Evolutionary conservation across 2,888 invertebrate genomes (phyloP).

Genomic region (Acleris literana): DNA sequence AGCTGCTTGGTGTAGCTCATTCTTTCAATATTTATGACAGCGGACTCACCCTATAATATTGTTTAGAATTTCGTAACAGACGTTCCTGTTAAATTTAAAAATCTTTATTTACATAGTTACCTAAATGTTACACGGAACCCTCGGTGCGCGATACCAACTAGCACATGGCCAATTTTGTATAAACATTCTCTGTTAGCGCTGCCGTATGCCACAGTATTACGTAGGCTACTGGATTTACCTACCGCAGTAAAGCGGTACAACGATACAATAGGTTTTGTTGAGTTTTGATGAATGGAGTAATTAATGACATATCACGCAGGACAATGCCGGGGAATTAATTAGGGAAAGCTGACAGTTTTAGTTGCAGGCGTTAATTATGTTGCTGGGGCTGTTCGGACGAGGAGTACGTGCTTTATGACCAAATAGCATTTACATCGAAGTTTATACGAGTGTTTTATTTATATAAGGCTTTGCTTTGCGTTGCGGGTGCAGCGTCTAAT

Average conservation of each 20-base stretch:
- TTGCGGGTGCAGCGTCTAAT: no score
- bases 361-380: conserved; percentile 30
- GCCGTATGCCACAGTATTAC: neutral
- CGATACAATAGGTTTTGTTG: conserved; percentile 34
- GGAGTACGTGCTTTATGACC: conserved; percentile 3
- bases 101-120: no score
- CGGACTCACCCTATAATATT: no score
- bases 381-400: conserved; percentile 16
- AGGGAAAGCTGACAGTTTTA: conserved; percentile 14
- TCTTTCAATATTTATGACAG: no score
- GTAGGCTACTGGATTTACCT: neutral
- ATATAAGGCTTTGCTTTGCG: no score
- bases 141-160: no score
- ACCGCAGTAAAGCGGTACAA: conserved; percentile 10
- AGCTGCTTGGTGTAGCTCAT: no score
- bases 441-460: no score
- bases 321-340: conserved; percentile 34
- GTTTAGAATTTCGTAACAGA: no score
- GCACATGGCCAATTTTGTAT: no score
- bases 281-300: conserved; percentile 34
- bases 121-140: no score
- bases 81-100: no score
- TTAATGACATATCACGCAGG: conserved; percentile 30
- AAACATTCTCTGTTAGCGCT: neutral
- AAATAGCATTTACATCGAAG: neutral